Base-by-base conservation (phyloP, 1,140 invertebrate species). In the Bursaphelenchus mucronatus region DNA sequence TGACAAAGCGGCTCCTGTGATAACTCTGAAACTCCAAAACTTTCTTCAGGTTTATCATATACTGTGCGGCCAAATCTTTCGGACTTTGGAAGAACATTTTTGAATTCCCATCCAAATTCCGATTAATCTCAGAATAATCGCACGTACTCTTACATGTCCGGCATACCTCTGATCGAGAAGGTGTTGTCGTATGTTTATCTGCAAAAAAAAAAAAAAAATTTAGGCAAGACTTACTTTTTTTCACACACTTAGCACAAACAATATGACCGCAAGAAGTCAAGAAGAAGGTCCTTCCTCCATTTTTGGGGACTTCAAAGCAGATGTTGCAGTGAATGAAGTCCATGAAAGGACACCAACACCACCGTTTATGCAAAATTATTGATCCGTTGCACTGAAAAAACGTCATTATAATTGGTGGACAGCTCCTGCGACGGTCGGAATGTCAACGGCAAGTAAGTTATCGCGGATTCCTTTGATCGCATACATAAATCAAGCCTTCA, bases 321-420 rank as follows among this genome's bases (percentile, higher is more conserved):
- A 30, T n/a, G 46, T 63, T 63, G 21, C 62, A 63, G 41, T 63
- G 62, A n/a, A 63, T 43, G 30, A 50, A 63, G 41, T 63, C 55
- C 55, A 57, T 57, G 9, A n/a, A 39, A 52, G 51, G 13, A 3
- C 10, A 13, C 3, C 51, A 30, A 39, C 21, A 52, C 21, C 11
- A 13, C 8, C 40, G 51, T 10, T 11, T 19, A 52, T 13, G 51
- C 40, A 52, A 39, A n/a, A 13, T 13, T 52, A 0, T 5, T 2
- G 51, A 3, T 21, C 21, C n/a, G 21, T 11, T 9, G 10, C 19
- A 3, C 9, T 3, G 51, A n/a, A 52, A 52, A 51, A 51, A 10
- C 7, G 15, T 19, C 15, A 19, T 21, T 19, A 51, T n/a, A n/a
- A 10, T 9, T 13, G 21, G 21, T 51, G 7, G 8, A 51, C 8